Conservation (phyloP, 2,113 vertebrate genomes). For the Channa maculata region DNA sequence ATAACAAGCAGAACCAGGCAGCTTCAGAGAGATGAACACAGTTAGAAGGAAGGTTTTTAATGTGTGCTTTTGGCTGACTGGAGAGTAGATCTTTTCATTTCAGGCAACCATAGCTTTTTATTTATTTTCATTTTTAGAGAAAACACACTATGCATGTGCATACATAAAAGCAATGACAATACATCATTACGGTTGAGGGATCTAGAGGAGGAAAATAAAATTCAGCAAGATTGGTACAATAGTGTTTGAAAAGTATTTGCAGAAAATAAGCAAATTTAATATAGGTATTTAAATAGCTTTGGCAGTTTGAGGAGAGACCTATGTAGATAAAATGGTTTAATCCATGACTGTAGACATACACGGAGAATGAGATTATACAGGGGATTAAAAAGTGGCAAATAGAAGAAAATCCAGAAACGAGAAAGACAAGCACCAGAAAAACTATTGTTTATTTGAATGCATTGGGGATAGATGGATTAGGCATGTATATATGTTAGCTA, state of each 20-base stretch:
- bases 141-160: too few species aligned
- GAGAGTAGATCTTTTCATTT: too few species aligned
- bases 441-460: not conserved
- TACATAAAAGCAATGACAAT: too few species aligned
- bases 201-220: too few species aligned
- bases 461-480: constrained; percentile 23
- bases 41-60: not conserved
- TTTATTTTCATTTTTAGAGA: too few species aligned
- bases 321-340: constrained; percentile 48
- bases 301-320: constrained; percentile 33
- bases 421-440: not conserved
- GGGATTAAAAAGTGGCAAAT: constrained; percentile 9
- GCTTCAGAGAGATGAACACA: constrained; percentile 14
- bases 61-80: too few species aligned
- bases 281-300: constrained; percentile 25
- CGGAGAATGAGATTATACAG: not conserved
- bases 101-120: too few species aligned
- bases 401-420: constrained; percentile 12
- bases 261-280: not conserved
- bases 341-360: constrained; percentile 15
- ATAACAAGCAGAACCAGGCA: constrained; percentile 13
- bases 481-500: constrained; percentile 23
- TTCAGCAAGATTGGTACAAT: too few species aligned
- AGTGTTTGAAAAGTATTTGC: too few species aligned
- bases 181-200: too few species aligned